These are phyloP conservation scores for Monopis laevigella DNA, from an alignment of 2,888 invertebrate genomes.

Conservation along the genomic window DNA sequence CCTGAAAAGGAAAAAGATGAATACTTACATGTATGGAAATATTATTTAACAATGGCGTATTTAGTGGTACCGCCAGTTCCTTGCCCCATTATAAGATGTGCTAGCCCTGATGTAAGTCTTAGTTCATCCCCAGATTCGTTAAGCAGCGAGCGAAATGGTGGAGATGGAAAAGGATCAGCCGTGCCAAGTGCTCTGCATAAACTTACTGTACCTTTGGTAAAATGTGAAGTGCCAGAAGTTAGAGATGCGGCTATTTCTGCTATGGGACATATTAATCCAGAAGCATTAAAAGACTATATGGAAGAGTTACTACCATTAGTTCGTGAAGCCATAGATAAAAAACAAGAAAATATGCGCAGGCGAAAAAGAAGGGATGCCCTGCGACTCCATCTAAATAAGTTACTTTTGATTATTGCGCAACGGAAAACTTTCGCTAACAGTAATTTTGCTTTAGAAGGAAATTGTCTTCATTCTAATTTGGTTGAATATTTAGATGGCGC, in stretches of 20 bases:
- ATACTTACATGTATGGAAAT: conserved; percentile 95
- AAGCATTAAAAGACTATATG: conserved; percentile 94
- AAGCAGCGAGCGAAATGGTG: conserved; percentile 83
- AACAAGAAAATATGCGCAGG: conserved; percentile 96
- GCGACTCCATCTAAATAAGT: conserved; percentile 88
- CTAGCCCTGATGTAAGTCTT: conserved; percentile 91
- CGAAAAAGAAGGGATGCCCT: conserved; percentile 91
- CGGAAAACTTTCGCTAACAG: conserved; percentile 88
- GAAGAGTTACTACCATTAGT: conserved; percentile 93
- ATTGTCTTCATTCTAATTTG: conserved; percentile 85
- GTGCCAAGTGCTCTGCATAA: conserved; percentile 91
- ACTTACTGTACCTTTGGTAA: conserved; percentile 88
- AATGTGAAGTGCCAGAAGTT: conserved; percentile 94
- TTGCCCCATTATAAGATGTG: conserved; percentile 87
- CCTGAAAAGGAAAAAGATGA: conserved; percentile 93
- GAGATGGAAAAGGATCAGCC: conserved; percentile 74
- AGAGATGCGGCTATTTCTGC: conserved; percentile 94
- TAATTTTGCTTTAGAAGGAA: conserved; percentile 85
- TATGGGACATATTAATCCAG: conserved; percentile 93
- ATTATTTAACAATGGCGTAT: conserved; percentile 96
- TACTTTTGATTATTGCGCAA: conserved; percentile 92
- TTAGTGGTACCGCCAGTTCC: conserved; percentile 93
- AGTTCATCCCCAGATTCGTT: conserved; percentile 93
- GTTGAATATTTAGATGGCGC: conserved; percentile 97
- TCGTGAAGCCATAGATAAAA: conserved; percentile 95